A percentile compares a stretch with the other conserved stretches of the same genome.
Evolutionary conservation across 2,113 vertebrate genomes (phyloP).

Genomic region (Physeter macrocephalus): DNA sequence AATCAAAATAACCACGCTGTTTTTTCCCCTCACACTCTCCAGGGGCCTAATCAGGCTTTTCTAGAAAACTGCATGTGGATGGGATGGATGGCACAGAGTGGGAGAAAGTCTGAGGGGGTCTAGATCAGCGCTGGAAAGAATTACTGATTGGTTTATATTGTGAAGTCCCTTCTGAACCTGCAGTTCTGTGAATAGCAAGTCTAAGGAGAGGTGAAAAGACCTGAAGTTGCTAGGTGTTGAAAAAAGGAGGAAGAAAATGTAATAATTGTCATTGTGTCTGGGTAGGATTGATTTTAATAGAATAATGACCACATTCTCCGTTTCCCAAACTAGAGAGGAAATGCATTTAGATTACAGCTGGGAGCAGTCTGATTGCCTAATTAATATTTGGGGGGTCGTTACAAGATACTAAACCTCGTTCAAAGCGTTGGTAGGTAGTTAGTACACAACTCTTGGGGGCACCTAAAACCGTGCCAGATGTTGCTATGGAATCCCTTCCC

Average conservation of each 20-base stretch:
- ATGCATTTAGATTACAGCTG: neutral
- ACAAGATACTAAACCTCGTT: neutral
- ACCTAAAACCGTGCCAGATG: neutral
- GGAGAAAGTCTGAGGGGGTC: neutral
- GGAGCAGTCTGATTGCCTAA: neutral
- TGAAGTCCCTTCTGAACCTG: neutral
- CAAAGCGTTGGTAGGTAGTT: neutral
- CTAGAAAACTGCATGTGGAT: neutral
- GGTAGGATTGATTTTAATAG: constrained; percentile 45
- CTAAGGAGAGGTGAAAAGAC: neutral
- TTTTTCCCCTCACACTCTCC: neutral
- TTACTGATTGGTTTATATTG: neutral
- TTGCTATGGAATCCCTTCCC: neutral
- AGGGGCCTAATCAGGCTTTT: neutral
- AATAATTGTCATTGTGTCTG: constrained; percentile 3
- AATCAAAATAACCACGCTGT: neutral
- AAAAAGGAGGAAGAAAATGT: constrained; percentile 12
- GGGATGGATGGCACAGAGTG: neutral
- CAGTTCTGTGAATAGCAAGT: constrained; percentile 15
- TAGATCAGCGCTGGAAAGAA: neutral
- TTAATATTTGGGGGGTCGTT: neutral
- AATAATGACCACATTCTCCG: neutral
- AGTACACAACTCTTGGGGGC: neutral
- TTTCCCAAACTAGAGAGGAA: neutral
- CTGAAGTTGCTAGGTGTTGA: neutral